A percentile compares a stretch with the other conserved stretches of the same genome.
Conservation (phyloP, 2,113 vertebrate genomes). For the Daphoenositta chrysoptera region DNA sequence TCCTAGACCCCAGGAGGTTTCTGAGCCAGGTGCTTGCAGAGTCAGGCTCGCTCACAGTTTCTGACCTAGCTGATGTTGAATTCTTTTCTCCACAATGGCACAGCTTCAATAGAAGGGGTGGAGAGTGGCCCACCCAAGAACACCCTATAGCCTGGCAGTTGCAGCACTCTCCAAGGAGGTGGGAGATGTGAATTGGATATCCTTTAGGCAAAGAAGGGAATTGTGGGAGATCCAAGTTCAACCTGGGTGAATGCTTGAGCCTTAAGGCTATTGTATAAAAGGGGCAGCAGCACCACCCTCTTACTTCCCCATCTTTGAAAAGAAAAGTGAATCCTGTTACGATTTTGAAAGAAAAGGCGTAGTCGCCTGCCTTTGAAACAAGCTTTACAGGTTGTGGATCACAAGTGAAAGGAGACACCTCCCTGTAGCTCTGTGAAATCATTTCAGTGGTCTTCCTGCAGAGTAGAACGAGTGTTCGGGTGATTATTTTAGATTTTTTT, state of each 20-base stretch:
- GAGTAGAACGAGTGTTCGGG: background rate
- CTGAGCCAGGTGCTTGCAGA: background rate
- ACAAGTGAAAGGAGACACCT: slow-evolving; percentile 34
- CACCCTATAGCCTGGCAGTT: slow-evolving; percentile 55
- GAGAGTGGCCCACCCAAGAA: slow-evolving; percentile 66
- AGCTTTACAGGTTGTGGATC: slow-evolving; percentile 59
- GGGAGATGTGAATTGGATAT: slow-evolving; percentile 53
- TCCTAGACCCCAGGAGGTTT: background rate
- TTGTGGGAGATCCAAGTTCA: slow-evolving; percentile 63
- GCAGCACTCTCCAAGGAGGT: slow-evolving; percentile 47
- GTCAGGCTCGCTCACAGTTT: background rate
- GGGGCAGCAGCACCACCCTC: slow-evolving; percentile 64
- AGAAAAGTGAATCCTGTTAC: slow-evolving; percentile 62
- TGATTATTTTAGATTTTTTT: background rate
- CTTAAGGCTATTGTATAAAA: slow-evolving; percentile 65
- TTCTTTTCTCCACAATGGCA: slow-evolving; percentile 53
- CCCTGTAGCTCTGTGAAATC: background rate
- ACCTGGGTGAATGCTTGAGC: slow-evolving; percentile 52
- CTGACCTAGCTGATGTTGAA: slow-evolving; percentile 52
- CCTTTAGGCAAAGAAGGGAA: slow-evolving; percentile 62
- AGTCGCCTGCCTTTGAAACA: slow-evolving; percentile 55
- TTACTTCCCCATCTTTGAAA: slow-evolving; percentile 63
- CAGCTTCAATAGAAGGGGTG: slow-evolving; percentile 57
- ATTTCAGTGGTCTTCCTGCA: slow-evolving; percentile 48
- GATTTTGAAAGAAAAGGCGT: slow-evolving; percentile 67